Percentiles rank a stretch among this genome's conserved stretches.
phyloP scores from a whole-genome alignment of 2,888 invertebrate genomes.

The Trilocha varians region DNA sequence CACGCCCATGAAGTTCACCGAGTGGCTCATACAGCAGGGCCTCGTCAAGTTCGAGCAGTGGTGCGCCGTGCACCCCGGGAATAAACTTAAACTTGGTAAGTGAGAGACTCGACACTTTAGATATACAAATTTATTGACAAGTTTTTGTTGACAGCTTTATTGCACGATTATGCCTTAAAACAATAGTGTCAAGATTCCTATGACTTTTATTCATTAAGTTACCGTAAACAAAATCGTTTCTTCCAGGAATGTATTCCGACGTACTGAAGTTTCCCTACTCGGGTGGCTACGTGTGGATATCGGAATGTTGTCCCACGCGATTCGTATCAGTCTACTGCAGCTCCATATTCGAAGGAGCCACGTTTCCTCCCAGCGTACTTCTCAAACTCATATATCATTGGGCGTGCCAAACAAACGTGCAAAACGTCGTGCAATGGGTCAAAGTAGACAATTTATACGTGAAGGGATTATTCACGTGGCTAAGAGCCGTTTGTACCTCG shows the following conservation, averaged over 20 bases:
- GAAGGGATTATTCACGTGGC: constrained; percentile 75
- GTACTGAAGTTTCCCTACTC: constrained; percentile 88
- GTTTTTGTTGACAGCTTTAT: too few species aligned
- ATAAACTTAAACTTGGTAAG: constrained; percentile 81
- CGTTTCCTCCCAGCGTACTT: constrained; percentile 86
- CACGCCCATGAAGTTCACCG: constrained; percentile 87
- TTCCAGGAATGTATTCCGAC: constrained; percentile 86
- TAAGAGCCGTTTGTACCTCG: constrained; percentile 83
- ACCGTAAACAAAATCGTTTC: constrained; percentile 2
- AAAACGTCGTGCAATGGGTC: constrained; percentile 92
- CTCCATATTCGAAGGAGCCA: constrained; percentile 89
- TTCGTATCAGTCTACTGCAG: constrained; percentile 91
- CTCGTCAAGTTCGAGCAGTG: constrained; percentile 85
- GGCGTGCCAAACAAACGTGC: constrained; percentile 92
- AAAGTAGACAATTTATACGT: constrained; percentile 74
- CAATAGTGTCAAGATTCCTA: too few species aligned
- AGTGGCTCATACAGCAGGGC: constrained; percentile 92
- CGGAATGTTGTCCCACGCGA: constrained; percentile 87
- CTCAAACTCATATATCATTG: constrained; percentile 91
- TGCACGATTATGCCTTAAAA: too few species aligned
- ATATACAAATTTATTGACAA: too few species aligned
- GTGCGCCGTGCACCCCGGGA: constrained; percentile 79
- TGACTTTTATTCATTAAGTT: background rate
- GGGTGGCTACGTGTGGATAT: constrained; percentile 94
- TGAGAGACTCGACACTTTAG: too few species aligned